Evolutionary conservation across 64 coral and sea anemone species (phyloP), one percentile per base, ranked within the genome.

Genomic region (Exaiptasia diaphana): DNA sequence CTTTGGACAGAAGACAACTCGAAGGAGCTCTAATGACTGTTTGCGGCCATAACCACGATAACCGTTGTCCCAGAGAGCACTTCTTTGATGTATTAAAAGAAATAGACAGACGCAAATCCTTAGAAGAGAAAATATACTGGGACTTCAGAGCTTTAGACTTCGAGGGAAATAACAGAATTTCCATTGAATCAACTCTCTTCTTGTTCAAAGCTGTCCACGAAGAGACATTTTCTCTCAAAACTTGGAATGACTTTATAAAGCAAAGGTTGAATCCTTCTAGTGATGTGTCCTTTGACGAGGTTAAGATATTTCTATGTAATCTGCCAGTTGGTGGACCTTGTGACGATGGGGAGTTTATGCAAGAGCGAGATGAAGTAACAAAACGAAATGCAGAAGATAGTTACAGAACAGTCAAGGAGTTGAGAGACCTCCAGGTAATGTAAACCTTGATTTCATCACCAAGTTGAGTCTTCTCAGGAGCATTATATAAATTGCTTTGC

Each of bases 251-350:
- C 11, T 99, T 99, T 82, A 17, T 93, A 2, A 69, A 81, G 43
- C 80, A 92, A 25, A 86, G 95, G 39, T 31, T 26, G 23, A 50
- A 36, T 1, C 74, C 77, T 26, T 80, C 84, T 27, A 53, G 56
- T n/a, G 95, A 88, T 45, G 90, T 99, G 8, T 99, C 85, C 37
- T 99, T 93, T 85, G 89, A 99, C 42, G 90, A 99, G 38, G 78
- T 99, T 21, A 99, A 99, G 73, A 75, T 99, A 38, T 93, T 92
- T 57, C 71, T 99, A 10, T 99, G 95, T 38, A 92, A 93, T 57
- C 48, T 99, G 10, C 90, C 90, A 2, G 53, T 37, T 50, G 95
- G 95, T 9, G 95, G 79, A 20, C 84, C 85, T 0, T 92, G 79
- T 41, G 79, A 89, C 34, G 90, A 82, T 20, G 73, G 71, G 3